Evolutionary conservation across 2,797 vertebrate species (phyloP).

Genomic region (Acanthurus leucopareius): DNA sequence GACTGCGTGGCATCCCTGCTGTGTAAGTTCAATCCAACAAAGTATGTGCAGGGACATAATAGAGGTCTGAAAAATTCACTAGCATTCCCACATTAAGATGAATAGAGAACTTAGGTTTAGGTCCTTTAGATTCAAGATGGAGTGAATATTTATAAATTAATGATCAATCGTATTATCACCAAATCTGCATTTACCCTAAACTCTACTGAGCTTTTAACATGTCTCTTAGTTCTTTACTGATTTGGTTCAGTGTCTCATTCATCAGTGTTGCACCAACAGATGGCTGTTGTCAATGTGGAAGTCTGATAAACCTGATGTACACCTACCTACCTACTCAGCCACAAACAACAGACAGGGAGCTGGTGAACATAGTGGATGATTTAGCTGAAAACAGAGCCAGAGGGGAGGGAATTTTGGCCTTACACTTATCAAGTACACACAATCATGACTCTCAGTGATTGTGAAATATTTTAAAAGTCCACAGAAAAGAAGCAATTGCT

Average conservation of each 20-base stretch:
- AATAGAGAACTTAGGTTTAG: background rate
- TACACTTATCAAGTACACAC: background rate
- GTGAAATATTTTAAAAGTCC: background rate
- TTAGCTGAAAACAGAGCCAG: background rate
- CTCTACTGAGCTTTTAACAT: background rate
- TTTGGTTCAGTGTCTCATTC: too few species aligned
- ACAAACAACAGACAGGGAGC: too few species aligned
- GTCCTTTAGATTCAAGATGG: background rate
- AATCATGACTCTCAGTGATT: too few species aligned
- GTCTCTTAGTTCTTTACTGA: background rate
- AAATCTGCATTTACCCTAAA: background rate
- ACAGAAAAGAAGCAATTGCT: background rate
- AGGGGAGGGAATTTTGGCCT: background rate
- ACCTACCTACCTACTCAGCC: too few species aligned
- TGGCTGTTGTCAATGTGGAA: too few species aligned
- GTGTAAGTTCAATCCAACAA: slow-evolving; percentile 9
- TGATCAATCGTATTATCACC: background rate
- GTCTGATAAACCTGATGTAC: too few species aligned
- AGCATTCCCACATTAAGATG: background rate
- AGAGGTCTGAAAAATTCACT: background rate
- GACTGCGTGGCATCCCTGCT: slow-evolving; percentile 21
- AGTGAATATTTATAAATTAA: background rate
- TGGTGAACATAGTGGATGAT: too few species aligned
- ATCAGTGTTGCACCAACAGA: too few species aligned
- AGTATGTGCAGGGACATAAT: background rate